Evolutionary conservation across 2,797 vertebrate species (phyloP).

Genomic region (Neomorphus geoffroyi): DNA sequence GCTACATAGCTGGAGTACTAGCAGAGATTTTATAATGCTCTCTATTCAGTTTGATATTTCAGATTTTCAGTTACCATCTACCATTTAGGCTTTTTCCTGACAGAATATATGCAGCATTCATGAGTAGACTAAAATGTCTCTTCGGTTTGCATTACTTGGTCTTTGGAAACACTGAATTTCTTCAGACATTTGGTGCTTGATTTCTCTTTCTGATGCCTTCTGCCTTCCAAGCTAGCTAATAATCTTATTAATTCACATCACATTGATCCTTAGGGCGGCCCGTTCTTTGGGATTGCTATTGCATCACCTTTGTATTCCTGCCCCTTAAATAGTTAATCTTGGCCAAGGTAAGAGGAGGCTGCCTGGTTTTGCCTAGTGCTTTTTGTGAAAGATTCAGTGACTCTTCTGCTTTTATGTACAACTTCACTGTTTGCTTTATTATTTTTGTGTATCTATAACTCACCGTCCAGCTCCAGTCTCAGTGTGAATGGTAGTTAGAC

Average conservation of each 20-base stretch:
- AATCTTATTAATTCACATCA: background rate
- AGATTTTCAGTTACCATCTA: background rate
- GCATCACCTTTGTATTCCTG: background rate
- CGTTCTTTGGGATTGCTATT: background rate
- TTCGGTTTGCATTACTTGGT: background rate
- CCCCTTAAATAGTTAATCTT: background rate
- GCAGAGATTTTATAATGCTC: background rate
- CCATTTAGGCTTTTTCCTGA: background rate
- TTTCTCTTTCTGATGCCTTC: background rate
- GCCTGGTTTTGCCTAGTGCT: background rate
- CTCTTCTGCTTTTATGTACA: background rate
- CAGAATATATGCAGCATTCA: background rate
- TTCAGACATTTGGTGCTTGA: background rate
- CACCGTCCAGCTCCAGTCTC: background rate
- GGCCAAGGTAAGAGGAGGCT: background rate
- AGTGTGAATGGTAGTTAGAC: background rate
- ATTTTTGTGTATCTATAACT: background rate
- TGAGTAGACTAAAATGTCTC: background rate
- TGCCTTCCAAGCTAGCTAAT: background rate
- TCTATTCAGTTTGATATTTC: background rate
- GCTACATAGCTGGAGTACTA: background rate
- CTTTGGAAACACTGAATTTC: background rate
- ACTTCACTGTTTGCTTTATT: background rate
- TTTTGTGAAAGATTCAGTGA: background rate
- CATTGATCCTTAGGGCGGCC: background rate